Base-by-base conservation (phyloP, 2,797 vertebrate species). In the Lepilemur ruficaudatus region DNA sequence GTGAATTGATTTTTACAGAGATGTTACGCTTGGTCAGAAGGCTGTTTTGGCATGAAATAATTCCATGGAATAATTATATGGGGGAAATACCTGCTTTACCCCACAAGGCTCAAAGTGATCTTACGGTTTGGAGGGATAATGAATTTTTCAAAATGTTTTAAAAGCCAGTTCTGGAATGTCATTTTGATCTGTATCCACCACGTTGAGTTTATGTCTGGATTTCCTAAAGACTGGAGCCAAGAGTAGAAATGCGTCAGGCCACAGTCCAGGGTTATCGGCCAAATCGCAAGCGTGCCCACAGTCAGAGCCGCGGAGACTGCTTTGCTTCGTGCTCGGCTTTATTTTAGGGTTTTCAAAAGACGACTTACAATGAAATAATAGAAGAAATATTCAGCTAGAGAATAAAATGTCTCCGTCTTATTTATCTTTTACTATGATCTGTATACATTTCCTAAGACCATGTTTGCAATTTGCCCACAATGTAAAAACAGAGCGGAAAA, bases 131-230 rank as follows among this genome's bases (percentile, higher is more conserved):
- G 52, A 95, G 61, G 50, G 32, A 82, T 87, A 93, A 95, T 94
- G 59, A 89, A 96, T 87, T 95, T 96, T 96, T 90, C 87, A 95
- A 81, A 97, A 76, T 78, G 55, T 93, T 94, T 96, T 98, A 93
- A 95, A 97, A 97, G 75, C 50, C 79, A 83, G 18, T 13, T 89
- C 69, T 84, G 25, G 38, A 52, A 87, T 75, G 52, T 61, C 50
- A 69, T 96, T 96, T 94, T 97, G 91, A 92, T 87, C 83, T 78
- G 41, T 65, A 30, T 70, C 86, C 30, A 82, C 65, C 75, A 78
- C 72, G 75, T 48, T 35, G 35, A 94, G 85, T 79, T 83, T 93
- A 75, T n/a, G 43, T 90, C 96, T 96, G 76, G 10, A 59, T 46
- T 87, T 96, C 83, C 96, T 83, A 41, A 55, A 91, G 52, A 57